A percentile compares a stretch with the other conserved stretches of the same genome.
These are phyloP conservation scores for Ctenodactylus gundi DNA, from an alignment of 2,113 vertebrate species.

Conservation along the genomic window DNA sequence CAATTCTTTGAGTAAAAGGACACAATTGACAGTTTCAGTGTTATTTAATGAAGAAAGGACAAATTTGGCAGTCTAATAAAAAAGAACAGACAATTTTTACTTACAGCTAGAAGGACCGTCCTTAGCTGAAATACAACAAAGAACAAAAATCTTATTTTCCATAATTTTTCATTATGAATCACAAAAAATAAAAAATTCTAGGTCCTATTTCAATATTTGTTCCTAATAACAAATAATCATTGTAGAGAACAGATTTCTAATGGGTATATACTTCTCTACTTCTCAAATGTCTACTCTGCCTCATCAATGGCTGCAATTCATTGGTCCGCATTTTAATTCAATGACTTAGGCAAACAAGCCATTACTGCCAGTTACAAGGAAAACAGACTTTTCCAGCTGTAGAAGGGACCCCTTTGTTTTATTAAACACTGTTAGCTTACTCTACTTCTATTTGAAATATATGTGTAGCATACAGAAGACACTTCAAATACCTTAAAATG, in stretches of 20 bases:
- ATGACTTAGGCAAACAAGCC: constrained; percentile 41
- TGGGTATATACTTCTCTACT: background rate
- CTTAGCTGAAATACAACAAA: constrained; percentile 88
- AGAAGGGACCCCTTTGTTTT: background rate
- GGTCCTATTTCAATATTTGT: constrained; percentile 58
- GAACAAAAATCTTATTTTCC: constrained; percentile 65
- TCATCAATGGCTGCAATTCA: constrained; percentile 32
- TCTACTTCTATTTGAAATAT: background rate
- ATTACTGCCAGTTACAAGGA: constrained; percentile 39
- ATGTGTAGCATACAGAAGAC: background rate
- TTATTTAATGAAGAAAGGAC: constrained; percentile 48
- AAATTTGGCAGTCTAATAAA: constrained; percentile 30
- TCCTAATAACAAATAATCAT: constrained; percentile 46
- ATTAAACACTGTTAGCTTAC: background rate
- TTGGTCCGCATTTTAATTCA: constrained; percentile 16
- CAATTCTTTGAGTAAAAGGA: constrained; percentile 23
- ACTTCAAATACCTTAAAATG: background rate
- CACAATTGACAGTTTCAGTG: constrained; percentile 36
- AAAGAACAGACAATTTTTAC: constrained; percentile 78
- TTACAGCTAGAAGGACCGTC: constrained; percentile 92
- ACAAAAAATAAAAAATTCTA: constrained; percentile 46
- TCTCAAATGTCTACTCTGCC: constrained; percentile 25
- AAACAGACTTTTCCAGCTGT: constrained; percentile 15
- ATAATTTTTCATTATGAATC: constrained; percentile 43
- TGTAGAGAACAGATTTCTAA: background rate